Conservation (phyloP, 2,888 invertebrate genomes). For the Omphaloscelis lunosa region DNA sequence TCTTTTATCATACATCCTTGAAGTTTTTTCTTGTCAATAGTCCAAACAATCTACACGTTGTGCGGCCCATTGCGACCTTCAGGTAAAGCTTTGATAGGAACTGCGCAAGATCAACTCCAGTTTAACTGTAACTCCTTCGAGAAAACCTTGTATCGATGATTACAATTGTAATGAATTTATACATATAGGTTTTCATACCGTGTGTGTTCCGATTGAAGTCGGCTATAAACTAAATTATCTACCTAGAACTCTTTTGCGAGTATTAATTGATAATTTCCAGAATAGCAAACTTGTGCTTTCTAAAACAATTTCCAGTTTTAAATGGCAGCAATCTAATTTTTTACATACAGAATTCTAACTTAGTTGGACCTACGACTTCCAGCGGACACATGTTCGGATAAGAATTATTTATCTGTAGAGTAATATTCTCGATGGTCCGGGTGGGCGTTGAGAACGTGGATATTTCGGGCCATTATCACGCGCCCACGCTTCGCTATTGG, state of each 20-base stretch:
- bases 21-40: conserved; percentile 67
- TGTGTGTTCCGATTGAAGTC: conserved; percentile 21
- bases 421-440: conserved; percentile 82
- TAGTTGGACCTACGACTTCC: conserved; percentile 37
- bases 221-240: conserved; percentile 41
- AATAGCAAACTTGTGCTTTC: conserved; percentile 57
- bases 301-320: conserved; percentile 55
- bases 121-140: conserved; percentile 20
- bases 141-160: conserved; percentile 23
- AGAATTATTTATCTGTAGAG: conserved; percentile 80
- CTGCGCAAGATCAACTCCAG: conserved; percentile 48
- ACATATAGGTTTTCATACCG: conserved; percentile 4
- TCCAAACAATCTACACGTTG: conserved; percentile 69
- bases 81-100: conserved; percentile 63
- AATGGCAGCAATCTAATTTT: conserved; percentile 37
- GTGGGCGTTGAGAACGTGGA: conserved; percentile 85
- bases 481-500: conserved; percentile 86
- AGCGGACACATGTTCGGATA: conserved; percentile 67
- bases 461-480: conserved; percentile 87
- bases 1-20: conserved; percentile 69
- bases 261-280: conserved; percentile 50
- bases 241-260: conserved; percentile 31
- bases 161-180: neutral
- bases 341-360: conserved; percentile 28
- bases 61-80: conserved; percentile 65